A percentile compares a stretch with the other conserved stretches of the same genome.
phyloP scores from a whole-genome alignment of 2,888 invertebrate species.

The Sericinus montela region DNA sequence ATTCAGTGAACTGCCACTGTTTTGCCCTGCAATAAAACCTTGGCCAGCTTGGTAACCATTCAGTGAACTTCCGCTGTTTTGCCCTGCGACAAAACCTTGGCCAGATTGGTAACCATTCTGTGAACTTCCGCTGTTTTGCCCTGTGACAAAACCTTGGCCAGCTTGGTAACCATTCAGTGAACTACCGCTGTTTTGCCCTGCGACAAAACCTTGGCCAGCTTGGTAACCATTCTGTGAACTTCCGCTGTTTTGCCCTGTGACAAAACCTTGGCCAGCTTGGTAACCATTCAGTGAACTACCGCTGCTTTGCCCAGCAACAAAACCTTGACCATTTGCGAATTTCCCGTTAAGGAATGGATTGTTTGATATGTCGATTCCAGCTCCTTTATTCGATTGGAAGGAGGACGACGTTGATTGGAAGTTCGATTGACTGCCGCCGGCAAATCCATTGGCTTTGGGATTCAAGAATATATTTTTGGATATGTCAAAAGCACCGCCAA shows the following conservation, averaged over 20 bases:
- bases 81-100: slow-evolving; percentile 29
- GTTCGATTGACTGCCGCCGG: slow-evolving; percentile 28
- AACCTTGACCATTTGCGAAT: slow-evolving; percentile 29
- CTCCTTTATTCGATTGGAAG: slow-evolving; percentile 44
- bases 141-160: too few species aligned
- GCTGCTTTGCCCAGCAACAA: neutral
- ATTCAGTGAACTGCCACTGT: neutral
- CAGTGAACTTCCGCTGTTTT: too few species aligned
- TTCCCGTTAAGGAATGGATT: slow-evolving; percentile 55
- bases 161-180: too few species aligned
- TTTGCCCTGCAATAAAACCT: slow-evolving; percentile 27
- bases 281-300: neutral
- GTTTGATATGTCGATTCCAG: slow-evolving; percentile 47
- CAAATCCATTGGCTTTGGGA: slow-evolving; percentile 30
- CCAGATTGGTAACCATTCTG: slow-evolving; percentile 16
- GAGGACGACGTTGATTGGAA: slow-evolving; percentile 44
- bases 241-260: neutral
- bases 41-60: slow-evolving; percentile 22
- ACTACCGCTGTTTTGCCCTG: too few species aligned
- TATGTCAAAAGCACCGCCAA: slow-evolving; percentile 29
- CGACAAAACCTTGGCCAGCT: slow-evolving; percentile 29
- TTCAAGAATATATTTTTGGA: slow-evolving; percentile 46
- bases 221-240: neutral
- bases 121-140: too few species aligned
- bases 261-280: slow-evolving; percentile 22